Base-by-base conservation (phyloP, 2,113 vertebrate species). In the Nycticryphes semicollaris region DNA sequence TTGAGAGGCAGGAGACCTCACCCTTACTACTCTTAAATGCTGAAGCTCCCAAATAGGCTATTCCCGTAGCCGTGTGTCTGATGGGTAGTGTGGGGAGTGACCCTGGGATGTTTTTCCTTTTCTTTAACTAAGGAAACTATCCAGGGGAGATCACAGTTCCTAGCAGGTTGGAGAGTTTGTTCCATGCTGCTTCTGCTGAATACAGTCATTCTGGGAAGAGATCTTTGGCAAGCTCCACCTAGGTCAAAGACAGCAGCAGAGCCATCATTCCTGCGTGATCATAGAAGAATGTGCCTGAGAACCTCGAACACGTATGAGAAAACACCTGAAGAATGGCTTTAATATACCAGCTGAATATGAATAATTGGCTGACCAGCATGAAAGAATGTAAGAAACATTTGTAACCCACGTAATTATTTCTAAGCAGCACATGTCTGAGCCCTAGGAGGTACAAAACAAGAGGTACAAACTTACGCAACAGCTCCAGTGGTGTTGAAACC, bases 121-220 rank as follows among this genome's bases (percentile, higher is more conserved):
- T 86, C 39, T 78, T 39, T 75, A 67, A 60, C 50, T 45, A 37
- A 87, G 89, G 62, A 95, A 94, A 95, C 27, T 84, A 20, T 84
- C 48, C 2, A 13, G 24, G 39, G 14, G 39, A 94, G 6, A 41
- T 4, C 39, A 43, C 28, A 39, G 45, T 93, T 94, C 94, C 96
- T 82, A 94, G 68, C 76, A 94, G 63, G 45, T 70, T 94, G 81
- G 18, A 84, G 90, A 90, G 37, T 85, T 94, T 94, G 87, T 87
- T 97, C 79, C 90, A 37, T 41, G 82, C 37, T 94, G 57, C 57
- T 84, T 81, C 53, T 77, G 56, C 24, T 64, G 86, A 94, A 51
- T 75, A 91, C 64, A 56, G 84, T 84, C 27, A 69, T 96, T 89
- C 88, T 84, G 92, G 92, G 92, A 97, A 97, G 76, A 87, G 80